Base-by-base conservation (phyloP, 92 coral and sea anemone species). In the Zoanthus gigantus region DNA sequence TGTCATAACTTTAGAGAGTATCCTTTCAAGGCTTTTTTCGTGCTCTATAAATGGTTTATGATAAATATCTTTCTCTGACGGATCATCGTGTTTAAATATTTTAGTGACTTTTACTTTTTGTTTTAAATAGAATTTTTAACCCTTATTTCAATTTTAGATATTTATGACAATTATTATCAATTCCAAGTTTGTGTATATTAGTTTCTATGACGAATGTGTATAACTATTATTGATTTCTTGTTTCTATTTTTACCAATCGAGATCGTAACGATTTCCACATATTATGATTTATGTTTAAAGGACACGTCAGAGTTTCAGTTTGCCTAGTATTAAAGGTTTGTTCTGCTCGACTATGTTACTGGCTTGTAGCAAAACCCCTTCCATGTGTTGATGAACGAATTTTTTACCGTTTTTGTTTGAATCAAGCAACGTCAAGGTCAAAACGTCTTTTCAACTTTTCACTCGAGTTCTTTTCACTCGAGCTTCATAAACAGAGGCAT, bases 1-100 rank as follows among this genome's bases (percentile, higher is more conserved):
- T 66, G 5, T 53, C 47, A 46, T 81, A 67, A 81, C 85, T 65
- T 44, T 81, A 63, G 85, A 81, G 75, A 66, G 85, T 81, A 81
- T 81, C 85, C 85, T 81, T 81, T 13, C 16, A 66, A 46, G 8
- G 18, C 23, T 13, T n/a, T 60, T 18, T 0, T 2, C 0, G 16
- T 81, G 13, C 13, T 50, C 56, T 7, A 50, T 50, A 50, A 45
- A 9, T 44, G 16, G 7, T 48, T 3, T 45, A 50, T 50, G 12
- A 50, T 7, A 7, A 50, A 7, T 7, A 50, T 50, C 56, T 7
- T 50, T 50, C 9, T 50, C 12, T 50, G 56, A 11, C 9, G 9
- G 1, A 50, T 50, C 56, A 50, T 3, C 9, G 56, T 7, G 56
- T 50, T 50, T 50, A 2, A 50, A 7, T 50, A 50, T 50, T 50